Conservation (phyloP, 1,140 invertebrate species). For the Drosophila ercepeae region DNA sequence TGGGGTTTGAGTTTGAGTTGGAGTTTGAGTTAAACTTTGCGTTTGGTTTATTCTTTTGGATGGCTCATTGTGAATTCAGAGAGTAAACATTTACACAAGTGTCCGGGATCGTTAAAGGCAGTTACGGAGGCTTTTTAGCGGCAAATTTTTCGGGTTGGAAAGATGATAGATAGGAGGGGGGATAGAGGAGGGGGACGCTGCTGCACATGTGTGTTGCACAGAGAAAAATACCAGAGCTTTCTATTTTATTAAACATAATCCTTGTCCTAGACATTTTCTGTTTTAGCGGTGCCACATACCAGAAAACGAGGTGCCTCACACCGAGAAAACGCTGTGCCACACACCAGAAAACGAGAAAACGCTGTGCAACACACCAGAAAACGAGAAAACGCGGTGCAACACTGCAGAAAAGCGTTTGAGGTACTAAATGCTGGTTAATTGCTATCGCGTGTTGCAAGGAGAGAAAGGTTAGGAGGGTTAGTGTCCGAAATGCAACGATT, state of each 20-base stretch:
- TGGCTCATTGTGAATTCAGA: constrained; percentile 74
- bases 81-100: constrained; percentile 81
- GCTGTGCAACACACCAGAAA: not conserved
- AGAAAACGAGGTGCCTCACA: no score
- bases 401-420: constrained; percentile 2
- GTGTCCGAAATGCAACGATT: constrained; percentile 47
- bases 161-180: not conserved
- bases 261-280: no score
- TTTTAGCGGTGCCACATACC: no score
- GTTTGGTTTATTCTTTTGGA: constrained; percentile 28
- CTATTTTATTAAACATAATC: no score
- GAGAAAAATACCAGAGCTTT: not conserved
- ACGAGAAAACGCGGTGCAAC: no score
- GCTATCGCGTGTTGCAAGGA: constrained; percentile 32
- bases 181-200: constrained; percentile 1
- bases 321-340: no score
- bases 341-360: no score
- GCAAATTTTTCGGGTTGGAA: constrained; percentile 8
- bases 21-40: constrained; percentile 17
- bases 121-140: constrained; percentile 23
- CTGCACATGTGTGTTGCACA: not conserved
- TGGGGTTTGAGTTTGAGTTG: constrained; percentile 19
- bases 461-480: constrained; percentile 46
- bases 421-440: constrained; percentile 44
- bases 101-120: constrained; percentile 41